These are phyloP conservation scores for Hecatera dysodea DNA, from an alignment of 2,888 invertebrate genomes.

Conservation along the genomic window DNA sequence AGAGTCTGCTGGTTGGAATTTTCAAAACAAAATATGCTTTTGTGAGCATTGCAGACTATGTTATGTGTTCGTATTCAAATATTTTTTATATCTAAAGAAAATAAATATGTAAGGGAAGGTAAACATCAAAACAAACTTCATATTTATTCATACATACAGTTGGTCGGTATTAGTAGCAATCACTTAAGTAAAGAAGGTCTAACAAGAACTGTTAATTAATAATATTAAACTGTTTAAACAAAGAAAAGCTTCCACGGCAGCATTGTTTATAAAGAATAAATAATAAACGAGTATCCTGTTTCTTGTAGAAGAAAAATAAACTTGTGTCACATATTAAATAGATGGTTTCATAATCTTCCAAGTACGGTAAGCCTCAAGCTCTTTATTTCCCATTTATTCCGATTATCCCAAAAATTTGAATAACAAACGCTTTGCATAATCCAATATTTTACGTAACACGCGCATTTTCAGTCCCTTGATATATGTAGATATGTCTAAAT, in stretches of 20 bases:
- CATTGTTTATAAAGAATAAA: neutral
- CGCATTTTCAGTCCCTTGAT: conserved; percentile 67
- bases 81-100: conserved; percentile 3
- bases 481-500: conserved; percentile 75
- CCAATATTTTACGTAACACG: conserved; percentile 61
- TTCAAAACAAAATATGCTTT: conserved; percentile 20
- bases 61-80: conserved; percentile 6
- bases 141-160: neutral
- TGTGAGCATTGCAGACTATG: neutral
- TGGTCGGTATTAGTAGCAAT: conserved; percentile 3
- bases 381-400: conserved; percentile 38
- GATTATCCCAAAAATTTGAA: conserved; percentile 49
- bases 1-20: neutral
- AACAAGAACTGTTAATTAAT: neutral
- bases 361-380: conserved; percentile 32
- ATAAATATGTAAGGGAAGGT: conserved; percentile 14
- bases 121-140: neutral
- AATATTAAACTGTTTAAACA: neutral
- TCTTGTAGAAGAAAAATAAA: neutral
- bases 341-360: conserved; percentile 34
- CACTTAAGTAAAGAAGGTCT: conserved; percentile 10
- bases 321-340: neutral
- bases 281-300: neutral
- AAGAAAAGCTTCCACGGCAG: conserved; percentile 5
- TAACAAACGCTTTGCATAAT: conserved; percentile 62